Conservation (phyloP, 2,113 vertebrate genomes). For the Epinephelus moara region DNA sequence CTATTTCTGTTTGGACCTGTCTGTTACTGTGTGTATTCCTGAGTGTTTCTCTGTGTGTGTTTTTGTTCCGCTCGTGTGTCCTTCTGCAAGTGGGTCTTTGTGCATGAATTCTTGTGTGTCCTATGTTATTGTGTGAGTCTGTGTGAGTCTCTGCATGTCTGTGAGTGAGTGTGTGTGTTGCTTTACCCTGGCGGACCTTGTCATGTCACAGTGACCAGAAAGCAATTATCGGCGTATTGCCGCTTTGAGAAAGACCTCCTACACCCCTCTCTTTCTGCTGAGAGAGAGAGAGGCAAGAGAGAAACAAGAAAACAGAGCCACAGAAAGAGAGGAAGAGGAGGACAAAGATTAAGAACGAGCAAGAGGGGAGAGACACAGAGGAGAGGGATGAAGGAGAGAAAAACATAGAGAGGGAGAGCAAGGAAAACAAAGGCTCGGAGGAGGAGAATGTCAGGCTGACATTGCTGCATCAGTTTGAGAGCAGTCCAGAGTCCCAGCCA, state of each 20-base stretch:
- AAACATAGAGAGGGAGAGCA: slow-evolving; percentile 35
- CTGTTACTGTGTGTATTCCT: slow-evolving; percentile 45
- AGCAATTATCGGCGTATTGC: slow-evolving; percentile 83
- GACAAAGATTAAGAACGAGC: slow-evolving; percentile 15
- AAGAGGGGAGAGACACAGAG: slow-evolving; percentile 18
- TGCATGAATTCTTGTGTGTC: slow-evolving; percentile 22
- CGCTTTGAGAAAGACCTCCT: slow-evolving; percentile 68
- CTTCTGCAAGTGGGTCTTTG: slow-evolving; percentile 17
- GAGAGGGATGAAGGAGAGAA: slow-evolving; percentile 44
- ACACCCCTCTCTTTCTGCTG: slow-evolving; percentile 58
- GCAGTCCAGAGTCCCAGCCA: slow-evolving; percentile 71
- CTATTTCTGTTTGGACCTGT: slow-evolving; percentile 52
- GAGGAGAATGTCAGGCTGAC: slow-evolving; percentile 84
- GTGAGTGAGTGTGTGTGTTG: slow-evolving; percentile 46
- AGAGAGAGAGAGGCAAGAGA: slow-evolving; percentile 42
- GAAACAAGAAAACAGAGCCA: slow-evolving; percentile 36
- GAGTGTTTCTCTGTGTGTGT: slow-evolving; percentile 36
- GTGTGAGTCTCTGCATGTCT: slow-evolving; percentile 32
- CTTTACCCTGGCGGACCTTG: slow-evolving; percentile 68
- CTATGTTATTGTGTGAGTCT: slow-evolving; percentile 13
- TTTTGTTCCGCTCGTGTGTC: slow-evolving; percentile 32
- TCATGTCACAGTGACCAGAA: slow-evolving; percentile 86
- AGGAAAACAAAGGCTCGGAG: slow-evolving; percentile 39
- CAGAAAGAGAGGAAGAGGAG: slow-evolving; percentile 43
- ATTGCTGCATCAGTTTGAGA: slow-evolving; percentile 70